Conservation (phyloP, 2,888 invertebrate species). For the Cataglyphis albicans region DNA sequence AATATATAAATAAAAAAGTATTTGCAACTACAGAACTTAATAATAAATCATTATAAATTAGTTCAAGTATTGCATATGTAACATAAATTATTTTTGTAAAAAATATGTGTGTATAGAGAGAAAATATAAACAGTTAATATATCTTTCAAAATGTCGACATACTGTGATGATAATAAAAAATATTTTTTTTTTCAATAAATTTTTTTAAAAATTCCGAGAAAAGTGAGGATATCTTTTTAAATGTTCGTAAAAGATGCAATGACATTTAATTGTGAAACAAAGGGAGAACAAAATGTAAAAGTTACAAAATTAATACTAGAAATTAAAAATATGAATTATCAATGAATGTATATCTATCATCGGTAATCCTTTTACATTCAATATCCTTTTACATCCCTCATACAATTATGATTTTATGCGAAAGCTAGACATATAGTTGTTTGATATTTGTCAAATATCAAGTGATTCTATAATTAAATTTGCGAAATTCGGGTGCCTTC, state of each 20-base stretch:
- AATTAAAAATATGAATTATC: neutral
- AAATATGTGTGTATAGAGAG: neutral
- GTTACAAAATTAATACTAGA: conserved; percentile 4
- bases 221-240: neutral
- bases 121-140: neutral
- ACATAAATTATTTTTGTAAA: neutral
- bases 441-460: neutral
- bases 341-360: neutral
- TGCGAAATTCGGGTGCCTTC: neutral
- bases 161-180: neutral
- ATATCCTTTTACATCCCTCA: too few relatives aligned
- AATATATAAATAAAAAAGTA: neutral
- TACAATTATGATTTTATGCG: neutral
- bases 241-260: neutral
- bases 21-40: neutral
- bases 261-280: conserved; percentile 1
- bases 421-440: neutral
- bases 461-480: neutral
- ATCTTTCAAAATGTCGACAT: neutral
- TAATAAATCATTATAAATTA: neutral
- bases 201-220: neutral
- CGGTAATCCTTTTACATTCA: neutral
- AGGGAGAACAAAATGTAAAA: neutral
- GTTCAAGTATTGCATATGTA: neutral
- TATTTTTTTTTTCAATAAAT: neutral